Base-by-base conservation (phyloP, 2,113 vertebrate species). In the Pelecanus crispus region DNA sequence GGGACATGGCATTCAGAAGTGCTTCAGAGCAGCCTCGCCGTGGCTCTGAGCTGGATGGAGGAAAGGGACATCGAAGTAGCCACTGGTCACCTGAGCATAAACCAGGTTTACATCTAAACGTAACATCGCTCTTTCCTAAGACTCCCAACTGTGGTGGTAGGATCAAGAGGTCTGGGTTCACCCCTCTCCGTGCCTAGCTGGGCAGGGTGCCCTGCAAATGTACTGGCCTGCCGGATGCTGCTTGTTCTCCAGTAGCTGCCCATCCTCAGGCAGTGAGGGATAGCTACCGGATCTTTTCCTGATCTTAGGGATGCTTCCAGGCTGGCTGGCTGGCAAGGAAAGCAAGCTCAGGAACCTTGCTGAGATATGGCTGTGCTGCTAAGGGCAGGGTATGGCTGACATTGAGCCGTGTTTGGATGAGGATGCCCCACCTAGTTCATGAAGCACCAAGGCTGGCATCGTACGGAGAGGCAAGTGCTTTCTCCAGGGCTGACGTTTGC, bases 1-100 rank as follows among this genome's bases (percentile, higher is more conserved):
- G 40, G 83, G 56, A 61, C 0, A 1, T 5, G 61, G 50, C 26
- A 5, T 2, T 66, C 4, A 4, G 21, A 31, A 21, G 40, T 0
- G 1, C 34, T 29, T 74, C 56, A 4, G 61, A 63, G 73, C 53
- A 61, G 42, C 71, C 32, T 59, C 5, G 0, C 36, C 5, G 1
- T 3, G 14, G 81, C 77, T 74, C 65, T 13, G 52, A 45, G 36
- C 47, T 73, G 89, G 21, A 0, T 21, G 29, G 70, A 11, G 58
- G 40, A 5, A 42, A 63, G 19, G 38, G 25, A 11, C 22, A 32
- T 7, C 14, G 29, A 19, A 62, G 36, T 38, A 58, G 49, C 3
- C n/a, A 7, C 32, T 24, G 81, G 11, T 15, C 90, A 67, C 55
- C 68, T 45, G 0, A 0, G 61, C 38, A 10, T 15, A 56, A 81